phyloP scores from a whole-genome alignment of 2,113 vertebrate species.

The Calypte anna region DNA sequence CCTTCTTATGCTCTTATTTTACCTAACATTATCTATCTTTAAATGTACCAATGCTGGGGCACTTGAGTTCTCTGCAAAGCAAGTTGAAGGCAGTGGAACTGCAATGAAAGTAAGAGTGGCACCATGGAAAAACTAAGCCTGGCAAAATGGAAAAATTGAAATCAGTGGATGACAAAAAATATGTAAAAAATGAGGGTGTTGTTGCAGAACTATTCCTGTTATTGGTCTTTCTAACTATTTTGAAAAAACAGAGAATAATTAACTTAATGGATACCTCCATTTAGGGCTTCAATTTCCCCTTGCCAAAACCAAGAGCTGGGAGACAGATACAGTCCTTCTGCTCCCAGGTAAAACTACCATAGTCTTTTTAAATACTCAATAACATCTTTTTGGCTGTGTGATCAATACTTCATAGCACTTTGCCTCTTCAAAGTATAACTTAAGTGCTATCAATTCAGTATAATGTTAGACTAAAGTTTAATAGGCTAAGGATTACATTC shows the following conservation, averaged over 20 bases:
- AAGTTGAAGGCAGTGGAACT: background rate
- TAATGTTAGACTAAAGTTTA: background rate
- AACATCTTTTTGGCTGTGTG: background rate
- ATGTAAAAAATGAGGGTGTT: background rate
- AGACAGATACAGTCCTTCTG: background rate
- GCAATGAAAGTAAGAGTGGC: background rate
- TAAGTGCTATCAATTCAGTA: slow-evolving; percentile 15
- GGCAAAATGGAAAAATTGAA: background rate
- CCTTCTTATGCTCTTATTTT: background rate
- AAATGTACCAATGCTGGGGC: background rate
- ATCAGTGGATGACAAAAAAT: background rate
- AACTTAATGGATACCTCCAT: background rate
- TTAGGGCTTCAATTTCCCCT: background rate
- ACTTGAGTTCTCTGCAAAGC: background rate
- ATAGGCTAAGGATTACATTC: background rate
- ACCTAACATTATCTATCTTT: background rate
- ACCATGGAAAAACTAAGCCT: background rate
- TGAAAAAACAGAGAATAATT: background rate
- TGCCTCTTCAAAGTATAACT: background rate
- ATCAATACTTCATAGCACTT: slow-evolving; percentile 23
- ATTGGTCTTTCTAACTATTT: background rate
- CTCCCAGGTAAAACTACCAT: background rate
- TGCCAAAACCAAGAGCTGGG: background rate
- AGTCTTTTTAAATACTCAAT: background rate
- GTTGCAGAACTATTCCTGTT: background rate